Evolutionary conservation across 1,140 invertebrate species (phyloP).

Genomic region (Apis mellifera): Amel_HAv3.1 CM009935.2:6928001-6928500

Average conservation of each 20-base stretch:
- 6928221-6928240: constrained; percentile 8
- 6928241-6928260: background rate
- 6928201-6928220: constrained; percentile 6
- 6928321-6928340: background rate
- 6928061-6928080: background rate
- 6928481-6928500: too few species aligned
- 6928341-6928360: background rate
- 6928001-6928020: background rate
- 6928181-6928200: background rate
- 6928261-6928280: too few species aligned
- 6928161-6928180: constrained; percentile 22
- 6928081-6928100: constrained; percentile 1
- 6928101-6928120: constrained; percentile 17
- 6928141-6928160: background rate
- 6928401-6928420: too few species aligned
- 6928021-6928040: too few species aligned
- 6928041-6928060: background rate
- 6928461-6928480: too few species aligned
- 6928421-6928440: too few species aligned
- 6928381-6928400: too few species aligned
- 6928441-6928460: too few species aligned
- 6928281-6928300: constrained; percentile 26
- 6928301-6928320: background rate
- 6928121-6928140: background rate
- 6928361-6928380: too few species aligned